phyloP scores from a whole-genome alignment of 2,888 invertebrate genomes.

The Euplagia quadripunctaria region DNA sequence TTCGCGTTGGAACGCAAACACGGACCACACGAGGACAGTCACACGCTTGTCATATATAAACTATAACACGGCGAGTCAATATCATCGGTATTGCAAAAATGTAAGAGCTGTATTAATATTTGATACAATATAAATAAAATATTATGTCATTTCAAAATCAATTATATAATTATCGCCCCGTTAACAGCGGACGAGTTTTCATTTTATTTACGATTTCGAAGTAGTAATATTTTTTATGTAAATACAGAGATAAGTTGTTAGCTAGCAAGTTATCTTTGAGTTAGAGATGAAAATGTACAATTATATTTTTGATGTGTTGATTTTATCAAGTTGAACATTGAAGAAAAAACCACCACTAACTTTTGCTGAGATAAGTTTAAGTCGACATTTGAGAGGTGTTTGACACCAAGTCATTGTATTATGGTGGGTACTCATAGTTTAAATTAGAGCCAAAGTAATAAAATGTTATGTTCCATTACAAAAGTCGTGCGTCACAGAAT shows the following conservation, averaged over 20 bases:
- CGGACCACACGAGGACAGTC: slow-evolving; percentile 58
- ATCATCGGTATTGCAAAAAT: slow-evolving; percentile 13
- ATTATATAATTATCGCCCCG: slow-evolving; percentile 45
- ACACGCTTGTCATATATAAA: slow-evolving; percentile 55
- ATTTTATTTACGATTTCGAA: slow-evolving; percentile 32
- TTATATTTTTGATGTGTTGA: slow-evolving; percentile 35
- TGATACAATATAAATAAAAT: slow-evolving; percentile 35
- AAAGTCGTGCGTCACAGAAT: slow-evolving; percentile 32
- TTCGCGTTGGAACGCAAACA: slow-evolving; percentile 56
- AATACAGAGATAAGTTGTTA: slow-evolving; percentile 34
- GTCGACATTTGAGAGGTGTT: slow-evolving; percentile 30
- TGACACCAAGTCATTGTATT: slow-evolving; percentile 45
- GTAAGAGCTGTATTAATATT: slow-evolving; percentile 20
- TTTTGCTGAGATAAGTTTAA: background rate
- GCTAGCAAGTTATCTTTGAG: slow-evolving; percentile 37
- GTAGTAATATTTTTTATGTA: slow-evolving; percentile 41
- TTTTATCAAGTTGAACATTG: slow-evolving; percentile 37
- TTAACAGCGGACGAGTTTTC: slow-evolving; percentile 33
- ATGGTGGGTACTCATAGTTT: slow-evolving; percentile 34
- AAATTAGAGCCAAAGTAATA: slow-evolving; percentile 46
- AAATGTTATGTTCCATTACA: slow-evolving; percentile 54
- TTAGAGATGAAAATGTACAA: slow-evolving; percentile 24
- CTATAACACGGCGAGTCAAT: slow-evolving; percentile 21
- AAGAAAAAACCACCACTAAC: slow-evolving; percentile 30
- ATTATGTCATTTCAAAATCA: slow-evolving; percentile 46